Percentiles rank a stretch among this genome's conserved stretches.
phyloP scores from a whole-genome alignment of 2,113 vertebrate species.

The Okapia johnstoni region DNA sequence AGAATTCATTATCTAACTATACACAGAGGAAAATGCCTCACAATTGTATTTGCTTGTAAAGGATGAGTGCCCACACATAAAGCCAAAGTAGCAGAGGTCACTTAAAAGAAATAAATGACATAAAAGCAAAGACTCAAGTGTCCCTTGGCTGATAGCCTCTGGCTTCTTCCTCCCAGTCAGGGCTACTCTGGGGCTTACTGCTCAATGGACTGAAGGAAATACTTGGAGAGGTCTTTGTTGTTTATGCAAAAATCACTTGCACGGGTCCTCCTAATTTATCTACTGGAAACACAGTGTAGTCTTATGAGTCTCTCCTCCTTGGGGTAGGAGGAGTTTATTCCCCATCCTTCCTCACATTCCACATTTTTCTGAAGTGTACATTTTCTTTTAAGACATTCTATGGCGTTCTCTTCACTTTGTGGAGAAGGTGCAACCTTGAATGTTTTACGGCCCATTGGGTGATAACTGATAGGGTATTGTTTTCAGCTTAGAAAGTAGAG shows the following conservation, averaged over 20 bases:
- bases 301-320: neutral
- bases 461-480: neutral
- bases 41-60: conserved; percentile 76
- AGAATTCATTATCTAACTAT: conserved; percentile 79
- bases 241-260: conserved; percentile 14
- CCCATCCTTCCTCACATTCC: neutral
- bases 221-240: neutral
- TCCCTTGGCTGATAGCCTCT: conserved; percentile 40
- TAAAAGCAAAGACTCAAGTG: conserved; percentile 42
- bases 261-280: neutral
- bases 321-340: neutral
- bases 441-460: neutral
- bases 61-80: conserved; percentile 69
- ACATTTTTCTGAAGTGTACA: neutral
- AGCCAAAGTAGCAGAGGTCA: conserved; percentile 72
- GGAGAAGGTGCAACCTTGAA: neutral
- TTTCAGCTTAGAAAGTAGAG: neutral
- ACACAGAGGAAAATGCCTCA: conserved; percentile 74
- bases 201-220: neutral
- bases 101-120: conserved; percentile 68
- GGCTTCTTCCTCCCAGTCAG: conserved; percentile 7
- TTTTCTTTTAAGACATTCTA: neutral
- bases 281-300: neutral
- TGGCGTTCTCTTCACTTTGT: neutral
- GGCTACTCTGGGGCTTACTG: neutral